Percentiles rank a stretch among this genome's conserved stretches.
These are phyloP conservation scores for Apodemia zela DNA, from an alignment of 2,888 invertebrate species.

Conservation along the genomic window DNA sequence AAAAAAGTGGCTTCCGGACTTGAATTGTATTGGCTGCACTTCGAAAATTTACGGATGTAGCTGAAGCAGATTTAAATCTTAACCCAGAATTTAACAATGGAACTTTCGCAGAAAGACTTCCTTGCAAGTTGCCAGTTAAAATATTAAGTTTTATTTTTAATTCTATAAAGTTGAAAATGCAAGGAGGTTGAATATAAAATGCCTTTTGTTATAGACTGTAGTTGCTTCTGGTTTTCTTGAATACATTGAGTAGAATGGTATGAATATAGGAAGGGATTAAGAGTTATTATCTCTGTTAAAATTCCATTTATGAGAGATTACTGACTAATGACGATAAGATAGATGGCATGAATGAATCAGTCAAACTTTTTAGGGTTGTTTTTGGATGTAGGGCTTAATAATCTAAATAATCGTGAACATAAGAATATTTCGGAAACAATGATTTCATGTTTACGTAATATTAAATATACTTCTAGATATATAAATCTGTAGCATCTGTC, in stretches of 20 bases:
- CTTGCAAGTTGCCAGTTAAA: constrained; percentile 5
- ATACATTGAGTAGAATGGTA: constrained; percentile 39
- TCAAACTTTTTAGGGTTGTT: constrained; percentile 30
- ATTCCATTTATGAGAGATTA: constrained; percentile 54
- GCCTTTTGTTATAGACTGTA: constrained; percentile 18
- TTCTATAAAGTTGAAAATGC: constrained; percentile 22
- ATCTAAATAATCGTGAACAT: not conserved
- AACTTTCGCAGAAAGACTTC: constrained; percentile 36
- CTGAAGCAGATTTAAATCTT: constrained; percentile 4
- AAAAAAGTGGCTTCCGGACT: constrained; percentile 54
- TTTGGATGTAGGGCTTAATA: constrained; percentile 25
- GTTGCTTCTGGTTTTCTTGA: constrained; percentile 42
- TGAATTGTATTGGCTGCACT: constrained; percentile 36
- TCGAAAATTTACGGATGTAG: constrained; percentile 14
- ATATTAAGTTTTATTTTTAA: constrained; percentile 17
- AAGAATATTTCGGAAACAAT: too few relatives aligned
- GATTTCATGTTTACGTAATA: too few relatives aligned
- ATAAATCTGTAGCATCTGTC: too few relatives aligned
- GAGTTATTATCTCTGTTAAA: constrained; percentile 47
- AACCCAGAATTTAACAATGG: constrained; percentile 38
- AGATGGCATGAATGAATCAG: constrained; percentile 24
- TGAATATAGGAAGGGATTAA: constrained; percentile 45
- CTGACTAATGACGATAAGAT: constrained; percentile 61
- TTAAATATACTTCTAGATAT: too few relatives aligned
- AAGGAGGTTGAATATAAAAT: not conserved